phyloP scores from a whole-genome alignment of 2,888 invertebrate genomes.

The Coleophora flavipennella region DNA sequence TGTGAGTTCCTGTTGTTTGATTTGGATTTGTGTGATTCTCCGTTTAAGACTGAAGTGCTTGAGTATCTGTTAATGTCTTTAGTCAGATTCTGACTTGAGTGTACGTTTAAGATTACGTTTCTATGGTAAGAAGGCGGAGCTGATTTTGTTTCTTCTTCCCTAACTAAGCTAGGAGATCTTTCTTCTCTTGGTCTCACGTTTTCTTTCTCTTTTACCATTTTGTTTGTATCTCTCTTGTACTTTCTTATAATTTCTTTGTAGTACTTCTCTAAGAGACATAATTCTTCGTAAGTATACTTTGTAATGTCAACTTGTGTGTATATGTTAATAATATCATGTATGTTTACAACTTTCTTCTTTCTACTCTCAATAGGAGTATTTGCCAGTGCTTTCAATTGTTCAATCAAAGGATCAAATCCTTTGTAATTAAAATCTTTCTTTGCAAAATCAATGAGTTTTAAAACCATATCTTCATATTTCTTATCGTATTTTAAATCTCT shows the following conservation, averaged over 20 bases:
- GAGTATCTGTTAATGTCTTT: conserved; percentile 37
- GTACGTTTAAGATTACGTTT: conserved; percentile 40
- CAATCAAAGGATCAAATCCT: conserved; percentile 65
- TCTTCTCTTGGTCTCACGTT: conserved; percentile 28
- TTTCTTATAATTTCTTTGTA: conserved; percentile 61
- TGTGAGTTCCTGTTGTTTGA: conserved; percentile 26
- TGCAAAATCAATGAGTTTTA: conserved; percentile 59
- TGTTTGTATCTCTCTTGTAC: conserved; percentile 35
- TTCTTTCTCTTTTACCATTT: conserved; percentile 32
- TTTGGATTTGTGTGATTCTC: conserved; percentile 31
- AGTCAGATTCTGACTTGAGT: conserved; percentile 30
- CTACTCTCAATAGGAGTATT: conserved; percentile 45
- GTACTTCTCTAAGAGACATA: conserved; percentile 58
- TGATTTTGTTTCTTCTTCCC: conserved; percentile 27
- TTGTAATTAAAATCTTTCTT: conserved; percentile 61
- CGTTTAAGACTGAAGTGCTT: conserved; percentile 24
- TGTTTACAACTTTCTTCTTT: conserved; percentile 43
- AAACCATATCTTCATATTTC: conserved; percentile 62
- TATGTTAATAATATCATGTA: conserved; percentile 53
- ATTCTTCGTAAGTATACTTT: conserved; percentile 58
- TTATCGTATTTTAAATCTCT: conserved; percentile 56
- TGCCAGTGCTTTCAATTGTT: conserved; percentile 49
- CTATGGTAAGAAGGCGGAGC: conserved; percentile 32
- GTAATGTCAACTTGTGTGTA: conserved; percentile 57
- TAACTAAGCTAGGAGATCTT: conserved; percentile 20